These are phyloP conservation scores for Brachyhypopomus gauderio DNA, from an alignment of 2,113 vertebrate species.

Conservation along the genomic window DNA sequence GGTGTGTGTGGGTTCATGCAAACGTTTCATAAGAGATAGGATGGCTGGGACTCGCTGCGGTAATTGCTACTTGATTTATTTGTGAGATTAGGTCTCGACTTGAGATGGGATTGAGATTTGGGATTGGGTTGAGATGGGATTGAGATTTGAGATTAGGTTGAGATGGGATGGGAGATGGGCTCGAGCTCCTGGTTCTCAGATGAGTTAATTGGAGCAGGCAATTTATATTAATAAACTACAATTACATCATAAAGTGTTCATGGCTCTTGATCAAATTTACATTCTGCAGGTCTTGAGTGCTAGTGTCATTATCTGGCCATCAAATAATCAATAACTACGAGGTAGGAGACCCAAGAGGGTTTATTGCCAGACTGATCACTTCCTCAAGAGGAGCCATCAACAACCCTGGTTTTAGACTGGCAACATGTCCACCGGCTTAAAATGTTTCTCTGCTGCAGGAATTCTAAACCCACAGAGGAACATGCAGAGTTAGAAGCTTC, in stretches of 20 bases:
- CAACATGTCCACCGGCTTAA: not conserved
- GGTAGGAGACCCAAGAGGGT: not conserved
- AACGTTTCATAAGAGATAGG: not conserved
- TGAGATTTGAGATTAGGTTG: not conserved
- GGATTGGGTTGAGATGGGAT: not conserved
- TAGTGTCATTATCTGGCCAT: slow-evolving; percentile 41
- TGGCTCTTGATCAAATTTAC: slow-evolving; percentile 24
- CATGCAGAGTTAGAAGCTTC: not conserved
- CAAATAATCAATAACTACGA: slow-evolving; percentile 50
- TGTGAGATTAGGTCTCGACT: not conserved
- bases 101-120: not conserved
- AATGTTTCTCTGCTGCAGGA: not conserved
- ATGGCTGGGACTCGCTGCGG: not conserved
- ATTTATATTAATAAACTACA: not conserved
- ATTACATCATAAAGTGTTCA: not conserved
- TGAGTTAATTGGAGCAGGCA: no score
- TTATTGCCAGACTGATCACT: slow-evolving; percentile 20
- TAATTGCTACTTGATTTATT: not conserved
- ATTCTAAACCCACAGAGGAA: not conserved
- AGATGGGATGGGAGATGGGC: not conserved
- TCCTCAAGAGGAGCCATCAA: slow-evolving; percentile 32
- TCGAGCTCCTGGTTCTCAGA: no score
- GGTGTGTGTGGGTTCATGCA: not conserved
- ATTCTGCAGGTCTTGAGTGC: slow-evolving; percentile 33
- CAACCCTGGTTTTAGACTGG: slow-evolving; percentile 1